phyloP scores from a whole-genome alignment of 2,888 invertebrate genomes.

The Archips xylosteana region DNA sequence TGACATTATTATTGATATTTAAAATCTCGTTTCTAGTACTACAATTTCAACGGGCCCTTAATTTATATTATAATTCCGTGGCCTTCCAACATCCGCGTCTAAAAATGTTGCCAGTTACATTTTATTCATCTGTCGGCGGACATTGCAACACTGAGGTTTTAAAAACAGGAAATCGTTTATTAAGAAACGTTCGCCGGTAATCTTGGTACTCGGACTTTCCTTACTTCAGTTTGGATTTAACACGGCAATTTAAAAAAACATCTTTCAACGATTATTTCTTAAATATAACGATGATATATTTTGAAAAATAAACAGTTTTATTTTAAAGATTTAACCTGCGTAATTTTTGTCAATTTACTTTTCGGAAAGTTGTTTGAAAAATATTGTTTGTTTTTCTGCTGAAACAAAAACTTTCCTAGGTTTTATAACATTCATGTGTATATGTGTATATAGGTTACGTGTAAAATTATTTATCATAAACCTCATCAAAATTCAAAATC shows the following conservation, averaged over 20 bases:
- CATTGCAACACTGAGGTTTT: conserved; percentile 42
- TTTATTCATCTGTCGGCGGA: conserved; percentile 40
- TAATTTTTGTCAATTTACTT: too few species aligned
- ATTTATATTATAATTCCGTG: conserved; percentile 18
- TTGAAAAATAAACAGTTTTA: too few species aligned
- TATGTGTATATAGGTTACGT: too few species aligned
- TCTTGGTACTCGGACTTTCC: conserved; percentile 10
- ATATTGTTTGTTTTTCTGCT: too few species aligned
- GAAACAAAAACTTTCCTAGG: too few species aligned
- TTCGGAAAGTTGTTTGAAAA: too few species aligned
- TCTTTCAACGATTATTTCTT: not conserved
- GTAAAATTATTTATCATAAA: too few species aligned
- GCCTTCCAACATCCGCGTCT: conserved; percentile 36
- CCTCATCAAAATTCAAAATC: too few species aligned
- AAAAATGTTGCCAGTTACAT: conserved; percentile 26
- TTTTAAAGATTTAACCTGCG: too few species aligned
- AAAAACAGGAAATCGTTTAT: conserved; percentile 42
- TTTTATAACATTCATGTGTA: too few species aligned
- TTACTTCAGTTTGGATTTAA: not conserved
- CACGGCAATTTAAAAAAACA: not conserved
- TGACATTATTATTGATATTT: not conserved
- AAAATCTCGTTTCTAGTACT: not conserved
- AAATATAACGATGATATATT: not conserved
- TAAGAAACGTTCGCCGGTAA: conserved; percentile 36
- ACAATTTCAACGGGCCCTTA: conserved; percentile 5